These are phyloP conservation scores for Chironomus tepperi DNA, from an alignment of 1,140 invertebrate species.

Conservation along the genomic window DNA sequence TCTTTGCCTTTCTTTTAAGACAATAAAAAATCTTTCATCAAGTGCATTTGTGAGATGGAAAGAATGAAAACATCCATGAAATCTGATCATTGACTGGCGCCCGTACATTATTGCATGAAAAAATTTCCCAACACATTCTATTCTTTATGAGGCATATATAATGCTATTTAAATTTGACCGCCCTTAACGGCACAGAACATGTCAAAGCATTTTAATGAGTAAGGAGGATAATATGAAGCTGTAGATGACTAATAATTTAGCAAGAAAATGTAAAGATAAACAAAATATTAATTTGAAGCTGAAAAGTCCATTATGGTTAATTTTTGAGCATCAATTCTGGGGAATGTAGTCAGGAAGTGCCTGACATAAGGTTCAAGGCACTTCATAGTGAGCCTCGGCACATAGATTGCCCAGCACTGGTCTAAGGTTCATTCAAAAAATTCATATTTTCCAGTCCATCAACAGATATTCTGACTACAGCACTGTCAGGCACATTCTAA, in stretches of 20 bases:
- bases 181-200: background rate
- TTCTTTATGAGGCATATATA: background rate
- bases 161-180: background rate
- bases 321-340: no score
- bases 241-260: background rate
- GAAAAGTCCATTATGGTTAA: no score
- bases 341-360: no score
- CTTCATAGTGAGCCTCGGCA: no score
- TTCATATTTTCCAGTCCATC: no score
- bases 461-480: background rate
- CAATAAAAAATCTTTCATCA: conserved; percentile 1
- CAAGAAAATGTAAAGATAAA: background rate
- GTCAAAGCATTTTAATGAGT: background rate
- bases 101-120: background rate
- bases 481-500: background rate
- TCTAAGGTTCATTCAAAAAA: no score
- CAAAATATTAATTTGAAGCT: no score
- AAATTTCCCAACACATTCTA: background rate
- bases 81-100: background rate
- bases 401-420: no score
- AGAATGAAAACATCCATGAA: background rate
- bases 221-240: background rate
- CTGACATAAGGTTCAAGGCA: no score
- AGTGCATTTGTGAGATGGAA: background rate
- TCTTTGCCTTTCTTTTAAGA: background rate